A percentile compares a stretch with the other conserved stretches of the same genome.
Conservation (phyloP, 2,797 vertebrate species). For the Anguilla obscura region DNA sequence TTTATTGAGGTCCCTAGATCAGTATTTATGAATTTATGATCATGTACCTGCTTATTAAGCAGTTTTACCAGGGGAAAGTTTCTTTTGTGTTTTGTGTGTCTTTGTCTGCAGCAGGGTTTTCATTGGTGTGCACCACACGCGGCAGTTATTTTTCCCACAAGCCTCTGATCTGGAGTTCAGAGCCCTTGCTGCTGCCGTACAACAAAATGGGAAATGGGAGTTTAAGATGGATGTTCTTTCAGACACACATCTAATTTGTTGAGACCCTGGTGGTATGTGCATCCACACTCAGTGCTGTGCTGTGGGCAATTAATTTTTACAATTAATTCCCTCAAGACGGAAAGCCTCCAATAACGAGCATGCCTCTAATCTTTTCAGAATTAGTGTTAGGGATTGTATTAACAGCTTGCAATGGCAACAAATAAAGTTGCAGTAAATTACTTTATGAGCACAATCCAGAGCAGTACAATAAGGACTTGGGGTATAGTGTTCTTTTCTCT, state of each 20-base stretch:
- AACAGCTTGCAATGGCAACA: background rate
- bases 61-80: background rate
- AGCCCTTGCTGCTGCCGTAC: background rate
- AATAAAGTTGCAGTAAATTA: conserved; percentile 1
- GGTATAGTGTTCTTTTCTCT: background rate
- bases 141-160: background rate
- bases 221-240: background rate
- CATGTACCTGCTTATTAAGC: conserved; percentile 5
- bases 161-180: background rate
- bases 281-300: background rate
- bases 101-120: background rate
- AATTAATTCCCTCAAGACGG: background rate
- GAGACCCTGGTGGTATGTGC: background rate
- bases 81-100: background rate
- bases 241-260: background rate
- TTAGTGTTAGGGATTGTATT: background rate
- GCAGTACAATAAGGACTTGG: background rate
- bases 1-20: background rate
- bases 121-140: too few species aligned
- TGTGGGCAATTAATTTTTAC: background rate
- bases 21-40: background rate
- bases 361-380: conserved; percentile 10
- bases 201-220: background rate
- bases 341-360: background rate
- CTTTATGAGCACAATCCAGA: background rate